phyloP scores from a whole-genome alignment of 2,113 vertebrate genomes.

The Nibea albiflora region DNA sequence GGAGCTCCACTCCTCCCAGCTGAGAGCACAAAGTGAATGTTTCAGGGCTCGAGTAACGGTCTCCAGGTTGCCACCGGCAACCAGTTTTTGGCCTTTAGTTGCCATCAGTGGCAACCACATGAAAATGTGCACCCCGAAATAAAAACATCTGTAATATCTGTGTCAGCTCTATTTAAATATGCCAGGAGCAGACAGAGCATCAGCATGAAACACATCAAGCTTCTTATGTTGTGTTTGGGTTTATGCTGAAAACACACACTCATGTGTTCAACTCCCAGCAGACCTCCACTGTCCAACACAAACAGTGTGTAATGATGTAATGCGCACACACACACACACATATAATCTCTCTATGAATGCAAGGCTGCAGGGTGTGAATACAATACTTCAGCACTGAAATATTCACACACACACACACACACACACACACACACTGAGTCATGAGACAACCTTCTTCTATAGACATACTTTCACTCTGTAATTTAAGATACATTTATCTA shows the following conservation, averaged over 20 bases:
- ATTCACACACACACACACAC: constrained; percentile 8
- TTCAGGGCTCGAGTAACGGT: not conserved
- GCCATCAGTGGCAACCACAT: no score
- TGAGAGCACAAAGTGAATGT: not conserved
- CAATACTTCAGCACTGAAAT: constrained; percentile 53
- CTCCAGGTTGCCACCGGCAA: no score
- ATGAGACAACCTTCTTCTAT: not conserved
- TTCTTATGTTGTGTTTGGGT: no score
- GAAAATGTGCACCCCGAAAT: no score
- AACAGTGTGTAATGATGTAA: constrained; percentile 28
- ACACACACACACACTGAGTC: constrained; percentile 18
- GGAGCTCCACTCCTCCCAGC: not conserved
- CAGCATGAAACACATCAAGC: no score
- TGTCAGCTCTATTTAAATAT: no score
- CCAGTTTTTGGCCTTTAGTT: no score
- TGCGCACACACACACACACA: not conserved
- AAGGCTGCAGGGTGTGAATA: constrained; percentile 60
- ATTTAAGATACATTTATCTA: constrained; percentile 4
- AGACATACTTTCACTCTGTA: not conserved
- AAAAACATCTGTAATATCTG: no score
- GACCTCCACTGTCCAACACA: constrained; percentile 30
- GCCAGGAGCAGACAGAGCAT: no score
- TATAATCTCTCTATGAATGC: constrained; percentile 12
- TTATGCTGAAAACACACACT: constrained; percentile 16
- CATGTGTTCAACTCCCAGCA: constrained; percentile 25